phyloP scores from a whole-genome alignment of 2,888 invertebrate species.

The Nebria brevicollis region DNA sequence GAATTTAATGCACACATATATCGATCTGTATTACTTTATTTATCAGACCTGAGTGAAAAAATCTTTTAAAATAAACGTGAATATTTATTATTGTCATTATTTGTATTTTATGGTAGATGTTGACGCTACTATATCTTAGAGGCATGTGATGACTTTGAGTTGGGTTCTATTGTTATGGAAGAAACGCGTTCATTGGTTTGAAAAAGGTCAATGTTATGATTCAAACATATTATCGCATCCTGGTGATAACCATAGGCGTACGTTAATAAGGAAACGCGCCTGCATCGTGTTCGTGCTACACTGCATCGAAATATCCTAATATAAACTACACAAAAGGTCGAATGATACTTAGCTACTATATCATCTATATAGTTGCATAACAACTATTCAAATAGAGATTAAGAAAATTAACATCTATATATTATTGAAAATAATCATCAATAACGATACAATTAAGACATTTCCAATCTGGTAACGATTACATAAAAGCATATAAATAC shows the following conservation, averaged over 20 bases:
- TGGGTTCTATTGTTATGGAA: not conserved
- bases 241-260: slow-evolving; percentile 33
- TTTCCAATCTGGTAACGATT: no score
- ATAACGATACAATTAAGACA: no score
- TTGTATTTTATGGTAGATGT: slow-evolving; percentile 18
- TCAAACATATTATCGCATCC: slow-evolving; percentile 32
- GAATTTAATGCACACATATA: slow-evolving; percentile 1
- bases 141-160: slow-evolving; percentile 7
- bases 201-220: slow-evolving; percentile 44
- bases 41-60: slow-evolving; percentile 25
- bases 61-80: slow-evolving; percentile 8
- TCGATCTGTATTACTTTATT: not conserved
- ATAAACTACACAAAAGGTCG: slow-evolving; percentile 5
- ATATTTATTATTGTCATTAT: slow-evolving; percentile 7
- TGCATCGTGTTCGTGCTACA: not conserved
- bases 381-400: not conserved
- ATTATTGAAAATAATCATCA: no score
- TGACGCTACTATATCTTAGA: slow-evolving; percentile 16
- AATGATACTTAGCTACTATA: not conserved
- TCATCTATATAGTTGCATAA: no score
- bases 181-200: slow-evolving; percentile 24
- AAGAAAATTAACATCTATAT: no score
- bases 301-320: not conserved
- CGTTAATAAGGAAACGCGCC: slow-evolving; percentile 23
- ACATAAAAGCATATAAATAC: no score